These are phyloP conservation scores for Cisticola juncidis DNA, from an alignment of 2,113 vertebrate genomes.

Conservation along the genomic window DNA sequence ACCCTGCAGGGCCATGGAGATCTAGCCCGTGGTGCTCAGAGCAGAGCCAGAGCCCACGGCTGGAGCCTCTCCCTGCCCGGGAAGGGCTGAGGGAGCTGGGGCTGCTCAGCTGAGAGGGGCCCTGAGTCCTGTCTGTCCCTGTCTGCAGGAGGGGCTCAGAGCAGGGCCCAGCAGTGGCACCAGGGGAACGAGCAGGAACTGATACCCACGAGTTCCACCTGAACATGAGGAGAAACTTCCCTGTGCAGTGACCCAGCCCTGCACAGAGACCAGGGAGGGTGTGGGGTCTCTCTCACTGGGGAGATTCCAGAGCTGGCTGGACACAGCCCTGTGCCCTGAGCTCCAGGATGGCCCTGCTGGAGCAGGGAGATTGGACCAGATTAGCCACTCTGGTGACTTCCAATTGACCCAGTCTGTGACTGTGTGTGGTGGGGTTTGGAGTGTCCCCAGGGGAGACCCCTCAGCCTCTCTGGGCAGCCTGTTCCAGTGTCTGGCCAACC, in stretches of 20 bases:
- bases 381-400: neutral
- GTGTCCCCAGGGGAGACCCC: neutral
- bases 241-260: neutral
- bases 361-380: neutral
- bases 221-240: neutral
- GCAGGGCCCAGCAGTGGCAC: neutral
- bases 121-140: neutral
- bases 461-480: neutral
- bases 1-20: neutral
- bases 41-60: neutral
- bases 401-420: neutral
- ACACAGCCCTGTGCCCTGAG: neutral
- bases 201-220: neutral
- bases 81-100: neutral
- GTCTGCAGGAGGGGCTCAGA: neutral
- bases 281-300: neutral
- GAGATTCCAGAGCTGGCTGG: neutral
- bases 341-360: too few species aligned
- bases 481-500: neutral
- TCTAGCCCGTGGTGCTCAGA: neutral
- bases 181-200: accelerated
- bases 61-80: neutral
- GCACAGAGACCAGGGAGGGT: neutral
- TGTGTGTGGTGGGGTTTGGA: neutral
- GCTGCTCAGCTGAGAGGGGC: neutral